These are phyloP conservation scores for Rhyacichthys aspro DNA, from an alignment of 2,797 vertebrate genomes.

Conservation along the genomic window DNA sequence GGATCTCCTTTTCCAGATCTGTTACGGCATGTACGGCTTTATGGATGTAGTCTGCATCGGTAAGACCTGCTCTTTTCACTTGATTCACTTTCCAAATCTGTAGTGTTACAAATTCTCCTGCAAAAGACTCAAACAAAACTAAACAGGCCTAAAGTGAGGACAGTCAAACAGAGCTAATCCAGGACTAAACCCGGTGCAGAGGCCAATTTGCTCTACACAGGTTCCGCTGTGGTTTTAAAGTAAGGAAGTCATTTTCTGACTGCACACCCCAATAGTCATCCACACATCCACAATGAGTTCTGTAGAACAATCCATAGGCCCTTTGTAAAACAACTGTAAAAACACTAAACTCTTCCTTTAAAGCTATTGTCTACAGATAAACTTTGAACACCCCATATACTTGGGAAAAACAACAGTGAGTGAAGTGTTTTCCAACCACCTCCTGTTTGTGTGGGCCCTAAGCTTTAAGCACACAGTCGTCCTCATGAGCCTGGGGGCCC, in stretches of 20 bases:
- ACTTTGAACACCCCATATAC: constrained; percentile 17
- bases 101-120: background rate
- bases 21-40: constrained; percentile 99
- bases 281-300: too few species aligned
- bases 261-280: too few species aligned
- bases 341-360: background rate
- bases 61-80: constrained; percentile 66
- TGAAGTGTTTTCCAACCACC: constrained; percentile 10
- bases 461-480: constrained; percentile 28
- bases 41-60: constrained; percentile 99
- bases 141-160: too few species aligned
- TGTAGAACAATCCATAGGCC: too few species aligned
- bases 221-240: too few species aligned
- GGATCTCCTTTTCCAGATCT: constrained; percentile 99
- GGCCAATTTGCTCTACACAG: too few species aligned
- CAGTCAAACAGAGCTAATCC: too few species aligned
- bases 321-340: too few species aligned
- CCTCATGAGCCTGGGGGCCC: constrained; percentile 22
- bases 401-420: constrained; percentile 19
- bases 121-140: too few species aligned
- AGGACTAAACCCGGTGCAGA: too few species aligned
- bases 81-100: background rate
- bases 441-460: constrained; percentile 32
- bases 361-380: constrained; percentile 7
- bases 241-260: too few species aligned